Evolutionary conservation across 2,888 invertebrate genomes (phyloP), one percentile per base, ranked within the genome.

Genomic region (Clivina fossor): DNA sequence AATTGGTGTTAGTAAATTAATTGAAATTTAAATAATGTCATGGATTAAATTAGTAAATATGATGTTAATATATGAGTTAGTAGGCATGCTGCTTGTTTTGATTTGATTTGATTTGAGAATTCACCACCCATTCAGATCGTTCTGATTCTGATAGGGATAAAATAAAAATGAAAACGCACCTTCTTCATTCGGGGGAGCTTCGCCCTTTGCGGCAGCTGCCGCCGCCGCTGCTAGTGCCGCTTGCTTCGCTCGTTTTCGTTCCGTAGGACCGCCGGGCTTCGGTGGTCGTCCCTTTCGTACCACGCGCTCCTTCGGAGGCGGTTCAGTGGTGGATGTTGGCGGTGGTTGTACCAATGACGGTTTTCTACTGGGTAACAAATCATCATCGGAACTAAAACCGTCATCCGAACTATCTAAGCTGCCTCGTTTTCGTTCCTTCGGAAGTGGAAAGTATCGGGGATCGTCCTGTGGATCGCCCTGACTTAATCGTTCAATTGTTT

Each of bases 361-460:
- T 33, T 51, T 63, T 61, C 38, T 30, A 40, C 56, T 5, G 63
- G 49, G 58, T 58, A 73, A 71, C 53, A 77, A 76, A 62, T 76
- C 76, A 61, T 79, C 78, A 22, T 71, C 73, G 51, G 83, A 83
- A 65, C 82, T 82, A 9, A 80, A 80, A 62, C 81, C 78, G 64
- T 86, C 86, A 58, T 84, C 84, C 16, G 80, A 79, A 66, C 81
- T 82, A 62, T 85, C 85, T 63, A 85, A 85, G 48, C 72, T 74
- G 65, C 82, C 80, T 64, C 82, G 79, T 71, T 86, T 86, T 56
- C 86, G 74, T 65, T 86, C 85, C 68, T 87, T 88, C 53, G 85
- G 85, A 63, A 86, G 71, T 38, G 84, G 84, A 71, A 86, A 87
- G 69, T 86, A 87, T 49, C 85, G 77, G 9, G 86, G 84, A 73